Evolutionary conservation across 2,113 vertebrate species (phyloP).

Genomic region (Axis porcinus): DNA sequence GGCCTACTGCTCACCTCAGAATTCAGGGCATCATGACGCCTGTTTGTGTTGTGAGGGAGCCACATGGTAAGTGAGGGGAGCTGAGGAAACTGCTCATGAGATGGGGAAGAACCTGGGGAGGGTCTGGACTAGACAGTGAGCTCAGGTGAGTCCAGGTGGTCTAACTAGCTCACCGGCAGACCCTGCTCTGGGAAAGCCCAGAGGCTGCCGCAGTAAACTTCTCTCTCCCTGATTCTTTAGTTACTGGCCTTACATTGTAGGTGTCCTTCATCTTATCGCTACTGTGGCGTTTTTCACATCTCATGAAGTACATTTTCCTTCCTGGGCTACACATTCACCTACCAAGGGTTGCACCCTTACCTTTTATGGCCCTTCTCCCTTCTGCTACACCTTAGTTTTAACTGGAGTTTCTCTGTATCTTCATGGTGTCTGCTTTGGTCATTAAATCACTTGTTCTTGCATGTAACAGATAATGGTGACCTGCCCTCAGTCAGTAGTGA

Average conservation of each 20-base stretch:
- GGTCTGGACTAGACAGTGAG: background rate
- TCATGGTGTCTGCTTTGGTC: background rate
- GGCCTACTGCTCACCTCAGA: background rate
- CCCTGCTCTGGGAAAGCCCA: background rate
- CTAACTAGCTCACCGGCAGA: background rate
- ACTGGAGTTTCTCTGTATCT: too few relatives aligned
- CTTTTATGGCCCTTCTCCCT: background rate
- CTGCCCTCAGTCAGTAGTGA: background rate
- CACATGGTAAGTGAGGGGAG: background rate
- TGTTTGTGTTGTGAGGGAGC: background rate
- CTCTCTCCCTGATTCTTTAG: background rate
- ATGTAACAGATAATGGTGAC: background rate
- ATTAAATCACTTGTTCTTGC: background rate
- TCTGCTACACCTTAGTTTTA: background rate
- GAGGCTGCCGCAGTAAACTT: accelerated
- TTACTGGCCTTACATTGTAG: background rate
- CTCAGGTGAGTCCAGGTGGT: background rate
- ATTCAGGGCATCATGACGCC: background rate
- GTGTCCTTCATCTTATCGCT: background rate
- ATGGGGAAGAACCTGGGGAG: background rate
- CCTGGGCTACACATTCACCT: background rate
- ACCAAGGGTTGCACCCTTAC: background rate
- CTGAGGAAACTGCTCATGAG: background rate
- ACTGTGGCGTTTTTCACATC: background rate
- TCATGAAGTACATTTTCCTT: background rate